Evolutionary conservation across 2,113 vertebrate genomes (phyloP).

Genomic region (Pimephales promelas): DNA sequence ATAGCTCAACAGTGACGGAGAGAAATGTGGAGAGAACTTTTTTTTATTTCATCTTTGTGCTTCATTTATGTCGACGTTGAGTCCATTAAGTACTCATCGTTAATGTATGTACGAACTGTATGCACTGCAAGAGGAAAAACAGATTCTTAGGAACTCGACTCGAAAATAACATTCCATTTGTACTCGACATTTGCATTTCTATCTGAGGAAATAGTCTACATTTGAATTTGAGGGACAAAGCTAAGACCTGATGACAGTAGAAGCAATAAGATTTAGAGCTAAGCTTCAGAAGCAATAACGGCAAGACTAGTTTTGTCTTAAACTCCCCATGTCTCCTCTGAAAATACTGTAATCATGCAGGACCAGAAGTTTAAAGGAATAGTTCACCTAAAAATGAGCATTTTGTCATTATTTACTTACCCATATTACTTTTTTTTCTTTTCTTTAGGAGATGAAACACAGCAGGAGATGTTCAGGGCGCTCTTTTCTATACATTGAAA

Average conservation of each 20-base stretch:
- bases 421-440: neutral
- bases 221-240: conserved; percentile 7
- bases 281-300: conserved; percentile 16
- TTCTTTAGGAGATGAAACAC: neutral
- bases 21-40: neutral
- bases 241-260: conserved; percentile 14
- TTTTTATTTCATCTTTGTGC: conserved; percentile 13
- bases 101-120: neutral
- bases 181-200: conserved; percentile 19
- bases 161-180: conserved; percentile 12
- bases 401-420: neutral
- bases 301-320: conserved; percentile 15
- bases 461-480: neutral
- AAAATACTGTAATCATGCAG: conserved; percentile 14
- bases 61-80: conserved; percentile 2
- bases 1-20: neutral
- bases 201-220: neutral
- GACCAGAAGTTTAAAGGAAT: neutral
- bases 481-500: neutral
- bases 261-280: conserved; percentile 33
- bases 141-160: neutral
- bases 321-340: neutral
- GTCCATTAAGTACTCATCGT: conserved; percentile 3
- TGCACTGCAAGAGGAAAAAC: neutral
- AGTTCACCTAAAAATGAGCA: neutral